Percentiles rank a stretch among this genome's conserved stretches.
These are phyloP conservation scores for Chloropsis cyanopogon DNA, from an alignment of 2,113 vertebrate genomes.

Conservation along the genomic window DNA sequence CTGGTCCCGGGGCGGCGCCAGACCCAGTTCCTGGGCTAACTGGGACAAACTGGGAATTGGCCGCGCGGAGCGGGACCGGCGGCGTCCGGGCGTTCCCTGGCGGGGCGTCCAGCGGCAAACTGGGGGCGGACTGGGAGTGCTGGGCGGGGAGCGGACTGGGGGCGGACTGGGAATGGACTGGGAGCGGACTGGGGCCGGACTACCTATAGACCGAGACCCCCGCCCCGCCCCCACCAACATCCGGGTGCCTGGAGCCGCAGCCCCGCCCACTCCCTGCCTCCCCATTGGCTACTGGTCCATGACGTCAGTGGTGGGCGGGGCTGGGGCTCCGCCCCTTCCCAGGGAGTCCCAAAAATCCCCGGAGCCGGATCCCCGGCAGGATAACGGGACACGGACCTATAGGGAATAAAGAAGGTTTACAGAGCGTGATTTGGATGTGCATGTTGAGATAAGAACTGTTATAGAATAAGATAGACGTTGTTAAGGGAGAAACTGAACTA, in stretches of 20 bases:
- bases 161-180: rapidly evolving
- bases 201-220: not conserved
- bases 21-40: not conserved
- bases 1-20: not conserved
- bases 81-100: not conserved
- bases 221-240: not conserved
- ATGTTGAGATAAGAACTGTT: too few relatives aligned
- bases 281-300: rapidly evolving
- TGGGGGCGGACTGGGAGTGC: not conserved
- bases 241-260: not conserved
- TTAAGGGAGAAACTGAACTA: too few relatives aligned
- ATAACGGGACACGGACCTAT: too few relatives aligned
- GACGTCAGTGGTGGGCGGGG: not conserved
- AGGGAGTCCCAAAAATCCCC: not conserved
- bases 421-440: too few relatives aligned
- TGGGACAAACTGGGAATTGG: not conserved
- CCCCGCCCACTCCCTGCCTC: not conserved
- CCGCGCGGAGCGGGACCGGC: not conserved
- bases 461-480: too few relatives aligned
- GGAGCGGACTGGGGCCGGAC: rapidly evolving
- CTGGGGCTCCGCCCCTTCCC: too few relatives aligned
- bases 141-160: not conserved
- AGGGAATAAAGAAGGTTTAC: too few relatives aligned
- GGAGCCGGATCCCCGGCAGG: not conserved
- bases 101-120: not conserved